Evolutionary conservation across 35 echinoderm and acorn worm genomes (phyloP).

Genomic region (Holothuria glaberrima): DNA sequence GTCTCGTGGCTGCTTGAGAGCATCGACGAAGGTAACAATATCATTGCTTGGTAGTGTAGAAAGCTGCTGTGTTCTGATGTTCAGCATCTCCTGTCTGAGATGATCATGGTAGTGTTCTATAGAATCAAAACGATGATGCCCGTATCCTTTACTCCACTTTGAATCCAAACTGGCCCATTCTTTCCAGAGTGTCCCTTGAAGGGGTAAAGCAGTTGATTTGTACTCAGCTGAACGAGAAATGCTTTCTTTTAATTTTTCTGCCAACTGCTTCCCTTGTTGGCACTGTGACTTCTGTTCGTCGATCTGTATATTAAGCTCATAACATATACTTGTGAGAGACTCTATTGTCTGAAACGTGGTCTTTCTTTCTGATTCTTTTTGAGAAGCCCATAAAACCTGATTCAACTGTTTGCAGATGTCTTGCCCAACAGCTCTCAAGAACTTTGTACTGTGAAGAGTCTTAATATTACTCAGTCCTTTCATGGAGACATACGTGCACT

Average conservation of each 20-base stretch:
- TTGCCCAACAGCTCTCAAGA: not conserved
- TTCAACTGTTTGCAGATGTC: slow-evolving; percentile 23
- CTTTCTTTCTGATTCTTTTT: not conserved
- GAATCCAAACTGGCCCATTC: not conserved
- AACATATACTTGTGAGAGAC: not conserved
- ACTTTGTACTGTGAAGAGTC: not conserved
- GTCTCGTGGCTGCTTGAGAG: not conserved
- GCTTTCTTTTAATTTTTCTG: not conserved
- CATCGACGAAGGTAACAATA: not conserved
- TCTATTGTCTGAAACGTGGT: not conserved
- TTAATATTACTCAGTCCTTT: not conserved
- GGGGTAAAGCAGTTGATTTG: not conserved
- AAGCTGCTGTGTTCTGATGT: not conserved
- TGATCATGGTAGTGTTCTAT: not conserved
- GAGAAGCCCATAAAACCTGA: not conserved
- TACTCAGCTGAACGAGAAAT: not conserved
- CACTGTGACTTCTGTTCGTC: not conserved
- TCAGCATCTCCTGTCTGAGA: not conserved
- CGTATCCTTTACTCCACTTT: not conserved
- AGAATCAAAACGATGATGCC: not conserved
- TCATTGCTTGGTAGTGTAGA: not conserved
- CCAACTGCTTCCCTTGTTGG: not conserved
- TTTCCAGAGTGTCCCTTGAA: slow-evolving; percentile 1
- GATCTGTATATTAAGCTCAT: not conserved
- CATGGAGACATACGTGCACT: not conserved